Base-by-base conservation (phyloP, 2,797 vertebrate species). In the Oryzias dopingdopingensis region DNA sequence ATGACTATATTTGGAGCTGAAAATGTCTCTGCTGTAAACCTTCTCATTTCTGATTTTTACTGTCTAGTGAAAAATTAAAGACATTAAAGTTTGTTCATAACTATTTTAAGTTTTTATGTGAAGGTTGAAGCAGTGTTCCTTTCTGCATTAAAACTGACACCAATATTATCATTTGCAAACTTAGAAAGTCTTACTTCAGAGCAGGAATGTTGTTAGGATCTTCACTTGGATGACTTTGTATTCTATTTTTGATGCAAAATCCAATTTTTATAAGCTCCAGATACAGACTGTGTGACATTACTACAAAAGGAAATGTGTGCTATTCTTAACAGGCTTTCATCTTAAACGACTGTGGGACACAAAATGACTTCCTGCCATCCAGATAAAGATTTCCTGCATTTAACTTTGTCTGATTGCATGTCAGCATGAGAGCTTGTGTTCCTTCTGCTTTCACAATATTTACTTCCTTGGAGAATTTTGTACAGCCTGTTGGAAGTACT, bases 311-410 rank as follows among this genome's bases (percentile, higher is more conserved):
- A 83, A 71, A 74, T 62, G 0, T 59, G 56, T 44, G 24, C 17
- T 64, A 66, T 42, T 64, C 51, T 76, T 80, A 83, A 81, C 65
- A 72, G 12, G 12, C 63, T 15, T 80, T 85, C 85, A 74, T 82
- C 77, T 65, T 24, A 32, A 49, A 73, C 43, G 62, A 69, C 53
- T 76, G 15, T 13, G 57, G 16, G 59, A 65, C 48, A 75, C 55
- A 72, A 81, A 83, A 88, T 79, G 37, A 84, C 81, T 87, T 90
- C 85, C 87, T 78, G 76, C 40, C 43, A 22, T 56, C 32, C 22
- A 67, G 74, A 83, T 83, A 85, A 84, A 77, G 48, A 81, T 69
- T 87, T 89, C 85, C 83, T 79, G 81, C 20, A 5, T 84, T 85
- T 87, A 81, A 64, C 52, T 22, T 22, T 14, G 1, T 52, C 61